These are phyloP conservation scores for Pseudeuparius sepicola DNA, from an alignment of 2,888 invertebrate genomes.

Conservation along the genomic window DNA sequence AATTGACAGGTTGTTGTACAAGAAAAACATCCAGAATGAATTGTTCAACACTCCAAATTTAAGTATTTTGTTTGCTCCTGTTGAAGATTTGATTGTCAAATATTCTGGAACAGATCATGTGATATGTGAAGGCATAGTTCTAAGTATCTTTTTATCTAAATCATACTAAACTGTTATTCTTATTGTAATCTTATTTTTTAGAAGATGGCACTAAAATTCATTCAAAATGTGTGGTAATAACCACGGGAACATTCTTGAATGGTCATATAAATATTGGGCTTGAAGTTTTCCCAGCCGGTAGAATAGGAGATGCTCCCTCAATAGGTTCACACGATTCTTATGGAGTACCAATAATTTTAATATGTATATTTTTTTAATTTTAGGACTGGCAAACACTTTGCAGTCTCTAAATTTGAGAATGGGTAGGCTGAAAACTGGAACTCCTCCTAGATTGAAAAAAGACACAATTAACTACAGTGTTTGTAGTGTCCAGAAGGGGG, in stretches of 20 bases:
- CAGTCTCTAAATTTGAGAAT: slow-evolving; percentile 60
- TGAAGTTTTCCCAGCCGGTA: slow-evolving; percentile 63
- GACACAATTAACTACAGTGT: slow-evolving; percentile 56
- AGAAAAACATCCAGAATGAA: slow-evolving; percentile 61
- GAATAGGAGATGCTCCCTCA: slow-evolving; percentile 70
- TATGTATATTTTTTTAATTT: slow-evolving; percentile 14
- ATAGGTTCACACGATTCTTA: slow-evolving; percentile 36
- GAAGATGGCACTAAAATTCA: slow-evolving; percentile 49
- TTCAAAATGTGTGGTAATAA: slow-evolving; percentile 62
- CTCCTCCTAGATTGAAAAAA: slow-evolving; percentile 68
- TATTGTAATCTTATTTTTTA: no score
- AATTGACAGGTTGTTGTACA: slow-evolving; percentile 75
- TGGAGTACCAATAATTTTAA: no score
- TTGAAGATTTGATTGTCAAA: slow-evolving; percentile 65
- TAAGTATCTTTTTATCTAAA: no score
- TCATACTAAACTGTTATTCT: no score
- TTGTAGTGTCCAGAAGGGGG: slow-evolving; percentile 47
- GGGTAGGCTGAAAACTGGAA: slow-evolving; percentile 78
- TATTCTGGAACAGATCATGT: slow-evolving; percentile 30
- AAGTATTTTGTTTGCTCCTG: slow-evolving; percentile 57
- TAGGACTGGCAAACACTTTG: slow-evolving; percentile 62
- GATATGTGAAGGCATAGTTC: slow-evolving; percentile 44
- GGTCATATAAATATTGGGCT: slow-evolving; percentile 78
- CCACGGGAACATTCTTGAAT: slow-evolving; percentile 82
- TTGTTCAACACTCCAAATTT: slow-evolving; percentile 55